A percentile compares a stretch with the other conserved stretches of the same genome.
Evolutionary conservation across 2,797 vertebrate species (phyloP).

Genomic region (Takifugu rubripes): DNA sequence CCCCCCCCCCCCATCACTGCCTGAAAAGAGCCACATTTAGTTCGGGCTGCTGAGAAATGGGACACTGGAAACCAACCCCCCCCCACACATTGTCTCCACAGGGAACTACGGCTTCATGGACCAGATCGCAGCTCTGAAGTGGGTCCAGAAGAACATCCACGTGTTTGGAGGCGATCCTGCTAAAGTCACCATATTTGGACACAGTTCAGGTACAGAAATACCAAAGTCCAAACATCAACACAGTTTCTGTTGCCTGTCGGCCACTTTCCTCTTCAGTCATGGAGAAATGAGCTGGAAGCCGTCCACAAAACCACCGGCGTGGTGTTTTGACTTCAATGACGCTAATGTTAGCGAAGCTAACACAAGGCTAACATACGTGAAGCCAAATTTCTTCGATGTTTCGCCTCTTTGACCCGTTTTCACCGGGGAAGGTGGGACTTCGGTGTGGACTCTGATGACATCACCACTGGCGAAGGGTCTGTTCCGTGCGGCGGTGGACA

Average conservation of each 20-base stretch:
- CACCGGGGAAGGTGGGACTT: conserved; percentile 68
- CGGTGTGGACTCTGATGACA: conserved; percentile 78
- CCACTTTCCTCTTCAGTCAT: too few relatives aligned
- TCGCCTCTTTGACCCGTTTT: neutral
- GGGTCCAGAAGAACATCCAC: conserved; percentile 79
- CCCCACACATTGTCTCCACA: conserved; percentile 24
- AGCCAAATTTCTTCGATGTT: neutral
- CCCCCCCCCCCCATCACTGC: conserved; percentile 2
- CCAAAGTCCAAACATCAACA: neutral
- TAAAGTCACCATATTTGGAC: conserved; percentile 79
- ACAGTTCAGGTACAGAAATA: conserved; percentile 73
- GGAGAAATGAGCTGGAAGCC: too few relatives aligned
- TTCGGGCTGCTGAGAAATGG: conserved; percentile 27
- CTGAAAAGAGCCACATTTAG: conserved; percentile 40
- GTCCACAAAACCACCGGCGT: neutral
- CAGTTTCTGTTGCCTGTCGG: too few relatives aligned
- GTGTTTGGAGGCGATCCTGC: conserved; percentile 78
- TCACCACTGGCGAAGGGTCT: conserved; percentile 75
- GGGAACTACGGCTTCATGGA: conserved; percentile 85
- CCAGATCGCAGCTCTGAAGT: conserved; percentile 78
- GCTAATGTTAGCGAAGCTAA: neutral
- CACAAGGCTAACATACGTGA: neutral
- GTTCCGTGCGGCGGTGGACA: conserved; percentile 76
- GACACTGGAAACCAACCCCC: conserved; percentile 34
- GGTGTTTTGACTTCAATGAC: neutral